Percentiles rank a stretch among this genome's conserved stretches.
These are phyloP conservation scores for Acrossocheilus wenchowensis DNA, from an alignment of 2,797 vertebrate species.

Conservation along the genomic window DNA sequence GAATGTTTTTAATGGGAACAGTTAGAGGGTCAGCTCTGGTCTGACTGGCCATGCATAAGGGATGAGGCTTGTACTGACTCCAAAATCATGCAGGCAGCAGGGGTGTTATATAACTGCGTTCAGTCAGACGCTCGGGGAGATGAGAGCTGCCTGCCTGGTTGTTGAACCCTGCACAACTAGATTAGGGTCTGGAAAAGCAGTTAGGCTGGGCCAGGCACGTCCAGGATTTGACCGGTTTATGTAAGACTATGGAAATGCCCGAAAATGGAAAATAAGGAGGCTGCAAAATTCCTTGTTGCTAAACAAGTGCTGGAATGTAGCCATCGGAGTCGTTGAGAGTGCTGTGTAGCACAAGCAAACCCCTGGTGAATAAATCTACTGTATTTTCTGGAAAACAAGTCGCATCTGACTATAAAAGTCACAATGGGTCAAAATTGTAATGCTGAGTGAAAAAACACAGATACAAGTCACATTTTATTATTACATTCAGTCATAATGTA, in stretches of 20 bases:
- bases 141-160: slow-evolving; percentile 51
- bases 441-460: background rate
- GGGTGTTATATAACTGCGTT: slow-evolving; percentile 58
- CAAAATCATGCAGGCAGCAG: slow-evolving; percentile 51
- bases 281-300: slow-evolving; percentile 36
- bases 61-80: slow-evolving; percentile 46
- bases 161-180: slow-evolving; percentile 52
- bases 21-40: slow-evolving; percentile 50
- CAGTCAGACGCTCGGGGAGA: slow-evolving; percentile 46
- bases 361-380: background rate
- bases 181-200: slow-evolving; percentile 40
- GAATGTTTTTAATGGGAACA: slow-evolving; percentile 35
- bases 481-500: background rate
- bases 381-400: background rate
- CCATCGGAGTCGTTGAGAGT: background rate
- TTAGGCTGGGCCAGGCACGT: slow-evolving; percentile 35
- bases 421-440: background rate
- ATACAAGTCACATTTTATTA: no score
- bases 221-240: slow-evolving; percentile 45
- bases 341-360: background rate
- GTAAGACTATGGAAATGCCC: slow-evolving; percentile 34
- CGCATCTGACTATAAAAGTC: background rate
- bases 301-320: slow-evolving; percentile 16
- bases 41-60: slow-evolving; percentile 55
- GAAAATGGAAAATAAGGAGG: slow-evolving; percentile 34